These are phyloP conservation scores for Abrostola tripartita DNA, from an alignment of 2,888 invertebrate species.

Conservation along the genomic window DNA sequence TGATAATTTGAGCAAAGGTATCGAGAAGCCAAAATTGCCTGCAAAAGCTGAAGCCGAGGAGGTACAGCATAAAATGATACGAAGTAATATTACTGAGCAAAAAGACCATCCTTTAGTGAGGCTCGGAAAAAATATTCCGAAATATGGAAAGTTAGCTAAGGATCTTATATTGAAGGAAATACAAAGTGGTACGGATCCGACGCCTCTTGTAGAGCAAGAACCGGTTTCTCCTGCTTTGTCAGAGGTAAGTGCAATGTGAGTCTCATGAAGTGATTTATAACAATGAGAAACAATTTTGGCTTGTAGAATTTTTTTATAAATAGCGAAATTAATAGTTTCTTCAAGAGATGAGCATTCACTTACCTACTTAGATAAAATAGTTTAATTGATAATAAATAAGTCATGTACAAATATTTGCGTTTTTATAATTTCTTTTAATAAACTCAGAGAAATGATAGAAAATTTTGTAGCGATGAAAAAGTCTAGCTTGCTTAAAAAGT, in stretches of 20 bases:
- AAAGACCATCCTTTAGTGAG: conserved; percentile 63
- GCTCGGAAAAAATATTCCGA: conserved; percentile 68
- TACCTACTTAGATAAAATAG: conserved; percentile 3
- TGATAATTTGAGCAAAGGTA: conserved; percentile 61
- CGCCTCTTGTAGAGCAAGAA: conserved; percentile 62
- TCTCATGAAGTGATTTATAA: conserved; percentile 22
- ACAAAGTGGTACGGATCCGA: conserved; percentile 60
- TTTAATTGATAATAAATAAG: conserved; percentile 37
- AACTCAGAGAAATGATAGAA: conserved; percentile 49
- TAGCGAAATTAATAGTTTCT: neutral
- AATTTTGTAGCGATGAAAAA: conserved; percentile 25
- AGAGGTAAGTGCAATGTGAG: conserved; percentile 57
- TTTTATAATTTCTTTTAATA: conserved; percentile 21
- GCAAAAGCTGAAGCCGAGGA: conserved; percentile 62
- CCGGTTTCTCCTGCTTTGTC: conserved; percentile 22
- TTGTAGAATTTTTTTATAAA: neutral
- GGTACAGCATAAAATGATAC: conserved; percentile 55
- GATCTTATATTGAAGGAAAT: conserved; percentile 64
- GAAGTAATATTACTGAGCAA: conserved; percentile 49
- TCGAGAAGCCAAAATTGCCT: conserved; percentile 66
- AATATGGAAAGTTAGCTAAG: conserved; percentile 69
- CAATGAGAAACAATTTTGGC: neutral
- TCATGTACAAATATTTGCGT: conserved; percentile 15
- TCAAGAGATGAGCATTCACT: conserved; percentile 22
- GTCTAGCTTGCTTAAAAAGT: neutral